Base-by-base conservation (phyloP, 2,797 vertebrate genomes). In the Acanthis flammea region DNA sequence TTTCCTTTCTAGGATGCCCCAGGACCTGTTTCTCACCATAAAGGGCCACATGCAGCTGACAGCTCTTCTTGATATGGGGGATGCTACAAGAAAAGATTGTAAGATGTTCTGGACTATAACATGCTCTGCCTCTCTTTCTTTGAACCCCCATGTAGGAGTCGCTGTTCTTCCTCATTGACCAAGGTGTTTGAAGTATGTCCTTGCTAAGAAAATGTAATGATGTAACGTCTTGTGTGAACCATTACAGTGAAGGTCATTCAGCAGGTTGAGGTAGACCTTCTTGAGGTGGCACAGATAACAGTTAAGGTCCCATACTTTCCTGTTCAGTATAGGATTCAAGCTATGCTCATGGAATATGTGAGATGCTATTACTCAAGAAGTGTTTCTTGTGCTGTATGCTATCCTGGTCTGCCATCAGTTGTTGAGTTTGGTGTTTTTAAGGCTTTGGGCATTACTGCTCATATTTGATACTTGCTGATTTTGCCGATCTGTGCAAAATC, bases 71-170 rank as follows among this genome's bases (percentile, higher is more conserved):
- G 94, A 95, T 96, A 87, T 94, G 91, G 93, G 95, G 93, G 95
- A 97, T 92, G 93, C 95, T 94, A 87, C 96, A 93, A 87, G 95
- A 94, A 95, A 93, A 95, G 94, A 97, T 95, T 97, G 95, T 95
- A 97, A 97, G 96, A 96, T 97, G 92, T 95, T 97, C 92, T 96
- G 95, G 96, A 96, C 96, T 97, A 85, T 96, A 95, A 95, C 94
- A 93, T 95, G 84, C 90, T 87, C 96, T 95, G 95, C 95, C 92
- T 95, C 91, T 96, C 92, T 96, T 96, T 95, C 95, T 95, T 96
- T 97, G 94, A 96, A 95, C 94, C 96, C 96, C 94, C 93, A 92
- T 95, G 94, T 94, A 95, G 96, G 91, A 96, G 94, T 95, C 84
- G 68, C 94, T 96, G 94, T 95, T 94, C 94, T 92, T 95, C 93